phyloP scores from a whole-genome alignment of 1,140 invertebrate species.

The Thaumetopoea pityocampa region DNA sequence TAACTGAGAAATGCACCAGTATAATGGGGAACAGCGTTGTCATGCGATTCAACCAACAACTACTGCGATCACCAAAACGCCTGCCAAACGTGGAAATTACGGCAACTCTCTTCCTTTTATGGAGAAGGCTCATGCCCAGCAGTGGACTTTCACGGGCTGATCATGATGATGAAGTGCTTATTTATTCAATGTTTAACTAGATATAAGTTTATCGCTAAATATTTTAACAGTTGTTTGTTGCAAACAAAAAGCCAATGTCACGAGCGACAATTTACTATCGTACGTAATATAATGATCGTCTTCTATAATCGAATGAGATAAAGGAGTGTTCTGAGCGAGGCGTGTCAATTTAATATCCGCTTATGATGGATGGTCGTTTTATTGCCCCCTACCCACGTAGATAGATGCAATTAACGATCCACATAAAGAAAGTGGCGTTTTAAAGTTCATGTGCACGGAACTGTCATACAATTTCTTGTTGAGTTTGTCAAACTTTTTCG shows the following conservation, averaged over 20 bases:
- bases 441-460: background rate
- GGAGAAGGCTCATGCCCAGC: conserved; percentile 8
- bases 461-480: too few relatives aligned
- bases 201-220: conserved; percentile 10
- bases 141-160: conserved; percentile 1
- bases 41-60: too few relatives aligned
- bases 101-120: conserved; percentile 15
- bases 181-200: conserved; percentile 5
- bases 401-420: conserved; percentile 45
- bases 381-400: conserved; percentile 47
- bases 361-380: conserved; percentile 58
- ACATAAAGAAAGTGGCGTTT: conserved; percentile 25
- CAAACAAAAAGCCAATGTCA: conserved; percentile 26
- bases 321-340: conserved; percentile 42
- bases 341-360: conserved; percentile 68
- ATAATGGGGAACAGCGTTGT: too few relatives aligned
- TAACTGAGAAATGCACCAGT: too few relatives aligned
- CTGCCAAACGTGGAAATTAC: too few relatives aligned
- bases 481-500: too few relatives aligned
- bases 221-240: conserved; percentile 9
- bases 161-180: background rate
- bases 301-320: conserved; percentile 55
- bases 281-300: conserved; percentile 31
- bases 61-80: too few relatives aligned
- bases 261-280: conserved; percentile 24